These are phyloP conservation scores for Coreius guichenoti DNA, from an alignment of 2,797 vertebrate species.

Conservation along the genomic window DNA sequence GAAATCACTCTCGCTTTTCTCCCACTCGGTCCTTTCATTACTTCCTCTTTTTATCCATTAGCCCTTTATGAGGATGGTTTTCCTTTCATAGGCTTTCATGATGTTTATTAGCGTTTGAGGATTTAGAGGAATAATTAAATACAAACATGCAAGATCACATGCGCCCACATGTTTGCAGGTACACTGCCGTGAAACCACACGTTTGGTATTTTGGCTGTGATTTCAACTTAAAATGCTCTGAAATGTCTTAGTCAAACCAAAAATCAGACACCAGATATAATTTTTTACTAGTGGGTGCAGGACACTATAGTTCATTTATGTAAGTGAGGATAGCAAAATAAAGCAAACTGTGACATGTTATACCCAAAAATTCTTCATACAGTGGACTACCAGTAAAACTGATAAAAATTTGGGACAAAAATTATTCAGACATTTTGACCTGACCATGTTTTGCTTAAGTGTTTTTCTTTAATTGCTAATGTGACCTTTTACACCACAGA, in stretches of 20 bases:
- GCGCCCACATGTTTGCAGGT: not conserved
- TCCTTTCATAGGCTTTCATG: slow-evolving; percentile 43
- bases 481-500: too few relatives aligned
- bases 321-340: too few relatives aligned
- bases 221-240: not conserved
- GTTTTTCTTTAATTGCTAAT: too few relatives aligned
- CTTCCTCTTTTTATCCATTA: slow-evolving; percentile 66
- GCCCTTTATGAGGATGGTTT: slow-evolving; percentile 69
- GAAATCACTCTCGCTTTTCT: slow-evolving; percentile 65
- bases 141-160: slow-evolving; percentile 13
- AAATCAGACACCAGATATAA: too few relatives aligned
- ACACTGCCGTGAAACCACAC: not conserved
- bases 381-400: too few relatives aligned
- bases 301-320: too few relatives aligned
- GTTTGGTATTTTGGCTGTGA: not conserved
- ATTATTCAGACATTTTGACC: too few relatives aligned
- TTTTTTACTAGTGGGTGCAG: too few relatives aligned
- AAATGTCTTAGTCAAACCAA: not conserved
- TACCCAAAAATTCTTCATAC: too few relatives aligned
- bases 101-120: slow-evolving; percentile 25
- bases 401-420: too few relatives aligned
- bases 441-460: too few relatives aligned
- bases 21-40: slow-evolving; percentile 64
- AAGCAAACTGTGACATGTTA: too few relatives aligned
- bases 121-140: slow-evolving; percentile 27